Percentiles rank a stretch among this genome's conserved stretches.
Evolutionary conservation across 1,140 invertebrate species (phyloP).

Genomic region (Holcopasites calliopsidis): DNA sequence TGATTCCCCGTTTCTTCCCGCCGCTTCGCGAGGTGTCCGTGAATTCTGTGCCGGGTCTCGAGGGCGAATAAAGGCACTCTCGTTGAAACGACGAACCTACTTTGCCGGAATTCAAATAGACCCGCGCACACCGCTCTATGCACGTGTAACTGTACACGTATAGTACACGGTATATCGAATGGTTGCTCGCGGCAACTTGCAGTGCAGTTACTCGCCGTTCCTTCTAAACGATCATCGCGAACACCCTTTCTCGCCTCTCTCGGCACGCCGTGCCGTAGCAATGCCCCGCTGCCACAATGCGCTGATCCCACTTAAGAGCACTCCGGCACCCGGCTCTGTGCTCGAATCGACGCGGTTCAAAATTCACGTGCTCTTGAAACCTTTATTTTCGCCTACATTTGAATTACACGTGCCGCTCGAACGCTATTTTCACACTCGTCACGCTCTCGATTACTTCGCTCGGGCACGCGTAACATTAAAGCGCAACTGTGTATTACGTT

Average conservation of each 20-base stretch:
- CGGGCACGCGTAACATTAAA: too few species aligned
- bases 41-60: slow-evolving; percentile 30
- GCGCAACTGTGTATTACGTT: too few species aligned
- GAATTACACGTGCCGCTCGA: not conserved
- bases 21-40: slow-evolving; percentile 22
- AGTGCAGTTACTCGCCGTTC: not conserved
- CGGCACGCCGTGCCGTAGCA: not conserved
- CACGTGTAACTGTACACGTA: too few species aligned
- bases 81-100: slow-evolving; percentile 38
- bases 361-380: not conserved
- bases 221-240: not conserved
- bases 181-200: not conserved
- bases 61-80: slow-evolving; percentile 29
- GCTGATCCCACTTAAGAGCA: not conserved
- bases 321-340: not conserved
- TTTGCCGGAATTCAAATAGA: slow-evolving; percentile 22
- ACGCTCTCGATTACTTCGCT: too few species aligned
- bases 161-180: too few species aligned
- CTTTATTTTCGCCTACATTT: not conserved
- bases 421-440: not conserved
- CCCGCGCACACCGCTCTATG: too few species aligned
- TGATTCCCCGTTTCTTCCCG: not conserved
- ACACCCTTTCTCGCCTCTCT: not conserved
- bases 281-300: not conserved
- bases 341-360: not conserved